These are phyloP conservation scores for Channa striata DNA, from an alignment of 2,797 vertebrate genomes.

Conservation along the genomic window DNA sequence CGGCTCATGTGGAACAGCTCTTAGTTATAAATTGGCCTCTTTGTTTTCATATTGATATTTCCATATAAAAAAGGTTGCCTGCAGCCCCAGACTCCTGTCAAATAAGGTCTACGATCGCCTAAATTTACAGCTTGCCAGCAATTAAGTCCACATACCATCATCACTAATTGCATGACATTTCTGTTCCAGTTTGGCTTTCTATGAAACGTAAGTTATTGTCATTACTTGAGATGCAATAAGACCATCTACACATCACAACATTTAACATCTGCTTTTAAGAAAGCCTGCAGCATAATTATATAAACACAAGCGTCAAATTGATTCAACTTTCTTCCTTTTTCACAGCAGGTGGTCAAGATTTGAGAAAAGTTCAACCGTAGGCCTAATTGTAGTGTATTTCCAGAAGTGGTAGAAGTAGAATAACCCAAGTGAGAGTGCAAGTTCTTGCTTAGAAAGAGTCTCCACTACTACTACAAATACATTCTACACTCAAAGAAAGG, in stretches of 20 bases:
- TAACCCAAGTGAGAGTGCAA: too few relatives aligned
- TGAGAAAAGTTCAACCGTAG: too few relatives aligned
- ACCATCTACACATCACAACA: too few relatives aligned
- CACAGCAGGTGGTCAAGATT: too few relatives aligned
- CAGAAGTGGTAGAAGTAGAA: too few relatives aligned
- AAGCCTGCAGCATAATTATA: too few relatives aligned
- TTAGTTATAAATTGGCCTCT: conserved; percentile 27
- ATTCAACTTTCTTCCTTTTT: too few relatives aligned
- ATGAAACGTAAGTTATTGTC: neutral
- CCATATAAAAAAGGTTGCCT: conserved; percentile 48
- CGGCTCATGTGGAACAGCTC: conserved; percentile 1
- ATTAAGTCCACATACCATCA: neutral
- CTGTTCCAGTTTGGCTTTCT: neutral
- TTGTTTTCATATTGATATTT: conserved; percentile 29
- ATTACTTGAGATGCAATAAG: neutral
- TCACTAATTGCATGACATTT: neutral
- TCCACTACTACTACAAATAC: too few relatives aligned
- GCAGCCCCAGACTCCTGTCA: neutral
- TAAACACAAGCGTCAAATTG: too few relatives aligned
- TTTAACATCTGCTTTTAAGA: neutral
- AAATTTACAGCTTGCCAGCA: conserved; percentile 5
- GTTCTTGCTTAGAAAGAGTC: too few relatives aligned
- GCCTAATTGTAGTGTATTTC: too few relatives aligned
- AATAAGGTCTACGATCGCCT: conserved; percentile 14
- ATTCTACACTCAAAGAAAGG: too few relatives aligned